Base-by-base conservation (phyloP, 2,888 invertebrate species). In the Platycheirus rosarum region DNA sequence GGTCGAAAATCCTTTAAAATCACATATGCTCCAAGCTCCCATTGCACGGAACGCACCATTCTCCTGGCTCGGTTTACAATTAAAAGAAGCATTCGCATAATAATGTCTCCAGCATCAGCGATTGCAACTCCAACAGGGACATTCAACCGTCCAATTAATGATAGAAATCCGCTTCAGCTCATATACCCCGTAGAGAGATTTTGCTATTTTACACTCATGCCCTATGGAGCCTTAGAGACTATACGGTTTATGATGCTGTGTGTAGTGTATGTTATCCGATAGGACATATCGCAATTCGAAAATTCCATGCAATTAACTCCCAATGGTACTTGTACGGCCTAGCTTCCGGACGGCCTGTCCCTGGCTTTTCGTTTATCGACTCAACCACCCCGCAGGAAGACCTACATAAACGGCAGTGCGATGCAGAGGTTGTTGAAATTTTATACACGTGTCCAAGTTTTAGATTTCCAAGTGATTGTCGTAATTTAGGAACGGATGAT, bases 231-330 rank as follows among this genome's bases (percentile, higher is more conserved):
- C 32, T 65, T 53, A 20, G n/a, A n/a, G n/a, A n/a, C n/a, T 18
- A 18, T 23, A 1, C 44, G 6, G 16, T 18, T 18, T 48, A 9
- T 42, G 37, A 23, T 48, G 13, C 9, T 51, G 29, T 32, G 9
- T 40, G 42, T 57, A n/a, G 26, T 35, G 11, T 57, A 23, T 53
- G 60, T 37, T 48, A 76, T 66, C 35, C 76, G 80, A 82, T 82
- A 62, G 71, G 77, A 73, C 63, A 44, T 77, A 73, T 73, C 82
- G 44, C 68, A 66, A n/a, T n/a, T n/a, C n/a, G n/a, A n/a, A n/a
- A 63, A 73, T 77, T 82, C 77, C 77, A 49, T 48, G 62, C 82
- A 77, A 82, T 82, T 77, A 82, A 82, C 77, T 77, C 77, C 49
- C 66, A 63, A 49, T 32, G 77, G 60, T 46, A 49, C 11, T 8